Base-by-base conservation (phyloP, 2,888 invertebrate genomes). In the Phalangium opilio region DNA sequence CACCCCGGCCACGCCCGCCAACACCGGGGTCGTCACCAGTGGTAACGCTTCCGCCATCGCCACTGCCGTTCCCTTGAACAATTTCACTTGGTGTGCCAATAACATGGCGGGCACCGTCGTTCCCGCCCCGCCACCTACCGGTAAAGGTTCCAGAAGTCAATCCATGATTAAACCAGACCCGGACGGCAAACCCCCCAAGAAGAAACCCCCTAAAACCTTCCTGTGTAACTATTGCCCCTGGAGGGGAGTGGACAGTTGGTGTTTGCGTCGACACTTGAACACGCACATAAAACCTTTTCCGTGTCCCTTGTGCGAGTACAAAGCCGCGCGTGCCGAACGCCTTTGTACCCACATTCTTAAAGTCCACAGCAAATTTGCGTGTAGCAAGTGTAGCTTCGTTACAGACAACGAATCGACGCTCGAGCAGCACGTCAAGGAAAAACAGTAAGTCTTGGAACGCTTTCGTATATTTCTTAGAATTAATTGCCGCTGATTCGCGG, bases 241-340 rank as follows among this genome's bases (percentile, higher is more conserved):
- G 87, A 82, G 83, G 35, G 89, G 89, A 18, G 85, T 83, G 48
- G 89, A 89, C 69, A 87, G 87, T 66, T 90, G 89, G 89, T 87
- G 87, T 61, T 72, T 89, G 50, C 87, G 89, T 67, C 75, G 89
- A 41, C 89, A 90, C 66, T 75, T 89, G 61, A 89, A 89, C 70
- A 89, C 87, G 33, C 89, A 90, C 67, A 75, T 87, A 63, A 89
- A 89, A 69, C 87, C 87, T 40, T 90, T 84, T 67, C 80, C 83
- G 47, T 90, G 89, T 67, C 78, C 81, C 58, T 73, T 89, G 46
- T 90, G 89, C 70, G 87, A 89, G 67, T 90, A 89, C 70, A 89
- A 87, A 71, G 89, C 89, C 49, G 89, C 89, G 48, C 75, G 89
- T 58, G 83, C 86, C 42, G 89, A 90, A 69, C 75, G 89, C 47